A percentile compares a stretch with the other conserved stretches of the same genome.
Evolutionary conservation across 2,797 vertebrate species (phyloP).

Genomic region (Rhinella marina): DNA sequence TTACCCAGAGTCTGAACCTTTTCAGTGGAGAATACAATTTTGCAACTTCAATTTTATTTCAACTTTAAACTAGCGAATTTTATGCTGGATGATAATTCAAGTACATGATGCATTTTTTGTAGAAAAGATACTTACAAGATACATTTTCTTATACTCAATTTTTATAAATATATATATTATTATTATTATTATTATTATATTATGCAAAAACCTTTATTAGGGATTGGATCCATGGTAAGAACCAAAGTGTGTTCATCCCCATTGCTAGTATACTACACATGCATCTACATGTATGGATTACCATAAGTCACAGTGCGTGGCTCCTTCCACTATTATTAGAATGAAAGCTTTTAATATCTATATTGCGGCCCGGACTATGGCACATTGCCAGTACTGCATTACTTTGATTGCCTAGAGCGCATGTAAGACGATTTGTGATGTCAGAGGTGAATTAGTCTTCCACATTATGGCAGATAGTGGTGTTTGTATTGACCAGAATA

Average conservation of each 20-base stretch:
- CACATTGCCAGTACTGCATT: constrained; percentile 43
- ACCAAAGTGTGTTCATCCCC: not conserved
- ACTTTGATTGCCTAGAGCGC: constrained; percentile 41
- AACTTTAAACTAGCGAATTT: too few relatives aligned
- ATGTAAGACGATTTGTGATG: constrained; percentile 41
- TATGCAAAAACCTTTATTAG: not conserved
- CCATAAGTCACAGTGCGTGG: not conserved
- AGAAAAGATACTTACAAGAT: not conserved
- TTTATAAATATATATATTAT: too few relatives aligned
- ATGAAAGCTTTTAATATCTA: constrained; percentile 28
- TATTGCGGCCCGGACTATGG: not conserved
- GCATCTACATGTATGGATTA: not conserved
- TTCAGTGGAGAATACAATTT: not conserved
- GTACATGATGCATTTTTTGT: not conserved
- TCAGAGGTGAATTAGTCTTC: constrained; percentile 31
- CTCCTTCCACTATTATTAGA: not conserved
- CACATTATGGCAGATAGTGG: constrained; percentile 9
- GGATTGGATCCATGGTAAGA: not conserved
- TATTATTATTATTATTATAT: too few relatives aligned
- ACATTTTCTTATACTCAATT: too few relatives aligned
- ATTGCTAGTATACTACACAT: not conserved
- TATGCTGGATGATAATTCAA: too few relatives aligned
- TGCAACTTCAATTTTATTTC: not conserved
- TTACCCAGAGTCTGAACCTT: not conserved
- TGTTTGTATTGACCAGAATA: not conserved